Evolutionary conservation across 2,888 invertebrate species (phyloP), one percentile per base, ranked within the genome.

Genomic region (Parnassius orleans): DNA sequence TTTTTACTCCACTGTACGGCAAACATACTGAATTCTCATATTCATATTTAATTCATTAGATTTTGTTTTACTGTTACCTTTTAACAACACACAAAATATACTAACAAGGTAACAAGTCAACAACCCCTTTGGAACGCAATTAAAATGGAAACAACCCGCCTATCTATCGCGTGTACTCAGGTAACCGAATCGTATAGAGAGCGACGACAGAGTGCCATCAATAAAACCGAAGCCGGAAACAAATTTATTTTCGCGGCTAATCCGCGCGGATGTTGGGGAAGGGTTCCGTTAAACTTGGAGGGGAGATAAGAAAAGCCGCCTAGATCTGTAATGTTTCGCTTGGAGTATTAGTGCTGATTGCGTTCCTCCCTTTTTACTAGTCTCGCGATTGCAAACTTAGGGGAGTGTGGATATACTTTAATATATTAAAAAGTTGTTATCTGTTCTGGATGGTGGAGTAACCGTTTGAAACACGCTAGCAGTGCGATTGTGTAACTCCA

Each of bases 301-400:
- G 60, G 66, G 57, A 68, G 71, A 72, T 71, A 72, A 68, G 69
- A 63, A 65, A 65, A 66, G 63, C 67, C 54, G 50, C 33, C 65
- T 53, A 44, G 52, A 51, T 59, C 60, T 55, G 61, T 63, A 65
- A 57, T 53, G 61, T 63, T 56, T 59, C 57, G 51, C 58, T 52
- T 14, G 33, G 48, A 60, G 51, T 64, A 51, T 59, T 47, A 53
- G 53, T 59, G 53, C 57, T 56, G 59, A 61, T 60, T 62, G 53
- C 62, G 54, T 41, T 51, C 59, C 52, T 19, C 50, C 46, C n/a
- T 55, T 48, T 47, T 53, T 53, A 53, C 41, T 54, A 48, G 7
- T 12, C 14, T 48, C 9, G 48, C 11, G 48, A n/a, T 48, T 15
- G 48, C 19, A 51, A 11, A 15, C 53, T 53, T 53, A 10, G 47